A percentile compares a stretch with the other conserved stretches of the same genome.
Evolutionary conservation across 2,888 invertebrate genomes (phyloP).

Genomic region (Scelioninae gen. 1): DNA sequence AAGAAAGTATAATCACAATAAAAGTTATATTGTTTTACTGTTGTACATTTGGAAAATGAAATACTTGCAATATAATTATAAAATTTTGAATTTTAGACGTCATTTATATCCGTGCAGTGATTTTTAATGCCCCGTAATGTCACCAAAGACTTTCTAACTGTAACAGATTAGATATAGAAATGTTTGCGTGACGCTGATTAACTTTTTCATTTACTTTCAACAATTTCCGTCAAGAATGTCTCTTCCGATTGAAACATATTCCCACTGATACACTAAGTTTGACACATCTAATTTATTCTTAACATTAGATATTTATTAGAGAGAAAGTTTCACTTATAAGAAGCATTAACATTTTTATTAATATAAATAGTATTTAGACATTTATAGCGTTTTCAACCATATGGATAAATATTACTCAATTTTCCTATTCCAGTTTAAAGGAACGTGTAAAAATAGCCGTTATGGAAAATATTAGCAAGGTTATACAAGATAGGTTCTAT

Average conservation of each 20-base stretch:
- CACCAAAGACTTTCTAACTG: constrained; percentile 53
- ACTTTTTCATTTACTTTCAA: constrained; percentile 50
- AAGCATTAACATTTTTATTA: background rate
- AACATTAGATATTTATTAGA: constrained; percentile 35
- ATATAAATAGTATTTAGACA: background rate
- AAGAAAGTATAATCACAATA: too few species aligned
- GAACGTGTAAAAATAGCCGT: background rate
- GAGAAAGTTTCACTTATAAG: constrained; percentile 31
- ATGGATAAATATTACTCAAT: background rate
- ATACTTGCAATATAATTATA: background rate
- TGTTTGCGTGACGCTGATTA: constrained; percentile 50
- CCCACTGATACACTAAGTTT: constrained; percentile 3
- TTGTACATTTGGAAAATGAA: background rate
- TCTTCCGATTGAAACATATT: constrained; percentile 54
- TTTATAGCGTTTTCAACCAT: background rate
- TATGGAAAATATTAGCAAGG: background rate
- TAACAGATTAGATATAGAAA: constrained; percentile 45
- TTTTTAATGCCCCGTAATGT: constrained; percentile 20
- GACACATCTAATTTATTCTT: constrained; percentile 28
- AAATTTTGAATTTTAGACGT: background rate
- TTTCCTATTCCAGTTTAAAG: background rate
- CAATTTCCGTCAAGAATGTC: constrained; percentile 51
- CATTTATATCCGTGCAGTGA: background rate
- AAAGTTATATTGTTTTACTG: too few species aligned
- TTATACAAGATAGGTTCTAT: background rate